These are phyloP conservation scores for Pheosia tremula DNA, from an alignment of 2,888 invertebrate genomes.

Conservation along the genomic window DNA sequence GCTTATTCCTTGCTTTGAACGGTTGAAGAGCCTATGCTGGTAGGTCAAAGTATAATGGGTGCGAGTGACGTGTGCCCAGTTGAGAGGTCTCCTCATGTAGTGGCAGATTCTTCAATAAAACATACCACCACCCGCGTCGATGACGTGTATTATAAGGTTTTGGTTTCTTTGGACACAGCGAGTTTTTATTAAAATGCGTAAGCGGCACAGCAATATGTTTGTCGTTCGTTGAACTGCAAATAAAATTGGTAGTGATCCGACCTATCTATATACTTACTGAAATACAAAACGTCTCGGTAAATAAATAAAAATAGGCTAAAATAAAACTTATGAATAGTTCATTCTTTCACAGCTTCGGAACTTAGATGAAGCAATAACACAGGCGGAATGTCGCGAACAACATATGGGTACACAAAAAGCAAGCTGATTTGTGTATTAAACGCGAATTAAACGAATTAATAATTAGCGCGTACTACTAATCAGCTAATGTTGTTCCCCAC, in stretches of 20 bases:
- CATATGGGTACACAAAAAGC: too few species aligned
- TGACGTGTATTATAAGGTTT: slow-evolving; percentile 13
- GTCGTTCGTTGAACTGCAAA: background rate
- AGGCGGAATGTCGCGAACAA: too few species aligned
- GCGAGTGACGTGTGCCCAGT: slow-evolving; percentile 32
- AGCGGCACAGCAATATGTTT: background rate
- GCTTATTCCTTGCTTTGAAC: slow-evolving; percentile 48
- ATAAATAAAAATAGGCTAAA: too few species aligned
- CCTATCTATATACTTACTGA: too few species aligned
- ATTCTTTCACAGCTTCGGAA: too few species aligned
- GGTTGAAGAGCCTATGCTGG: slow-evolving; percentile 33
- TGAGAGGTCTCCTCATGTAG: slow-evolving; percentile 54
- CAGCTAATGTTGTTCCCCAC: too few species aligned
- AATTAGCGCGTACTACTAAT: too few species aligned
- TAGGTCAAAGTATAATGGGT: slow-evolving; percentile 51
- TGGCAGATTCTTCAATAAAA: slow-evolving; percentile 55
- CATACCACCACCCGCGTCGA: slow-evolving; percentile 55
- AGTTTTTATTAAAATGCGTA: slow-evolving; percentile 8
- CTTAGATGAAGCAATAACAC: too few species aligned
- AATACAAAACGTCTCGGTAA: too few species aligned
- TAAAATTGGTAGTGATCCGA: background rate
- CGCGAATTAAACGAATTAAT: too few species aligned
- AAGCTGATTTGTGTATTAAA: too few species aligned
- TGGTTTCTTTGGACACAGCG: slow-evolving; percentile 1
- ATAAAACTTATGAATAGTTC: too few species aligned